Evolutionary conservation across 2,888 invertebrate species (phyloP).

Genomic region (Campaea margaritaria): DNA sequence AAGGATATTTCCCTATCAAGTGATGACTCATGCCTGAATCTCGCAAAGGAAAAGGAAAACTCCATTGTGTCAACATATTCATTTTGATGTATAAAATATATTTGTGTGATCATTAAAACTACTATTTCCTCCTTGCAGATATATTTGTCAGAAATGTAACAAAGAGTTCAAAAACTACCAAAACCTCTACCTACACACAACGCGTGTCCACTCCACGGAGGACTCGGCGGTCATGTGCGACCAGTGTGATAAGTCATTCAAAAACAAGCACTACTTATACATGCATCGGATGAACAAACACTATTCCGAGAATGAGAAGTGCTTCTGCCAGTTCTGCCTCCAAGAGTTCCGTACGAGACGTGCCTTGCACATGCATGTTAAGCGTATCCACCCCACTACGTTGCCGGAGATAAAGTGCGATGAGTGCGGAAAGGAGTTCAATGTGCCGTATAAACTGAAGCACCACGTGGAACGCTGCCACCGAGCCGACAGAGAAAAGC

Average conservation of each 20-base stretch:
- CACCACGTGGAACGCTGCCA: slow-evolving; percentile 73
- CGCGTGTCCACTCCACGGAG: slow-evolving; percentile 74
- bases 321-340: slow-evolving; percentile 75
- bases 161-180: slow-evolving; percentile 81
- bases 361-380: slow-evolving; percentile 76
- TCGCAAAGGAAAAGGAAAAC: too few relatives aligned
- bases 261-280: slow-evolving; percentile 79
- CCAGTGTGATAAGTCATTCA: slow-evolving; percentile 76
- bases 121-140: slow-evolving; percentile 36
- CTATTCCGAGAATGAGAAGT: slow-evolving; percentile 76
- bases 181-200: slow-evolving; percentile 74
- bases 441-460: slow-evolving; percentile 73
- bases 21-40: too few relatives aligned
- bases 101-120: too few relatives aligned
- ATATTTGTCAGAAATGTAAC: slow-evolving; percentile 74
- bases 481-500: slow-evolving; percentile 66
- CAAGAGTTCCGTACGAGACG: slow-evolving; percentile 75
- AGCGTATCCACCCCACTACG: slow-evolving; percentile 70
- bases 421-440: slow-evolving; percentile 72
- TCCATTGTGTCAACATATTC: too few relatives aligned
- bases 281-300: slow-evolving; percentile 82
- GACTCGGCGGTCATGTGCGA: slow-evolving; percentile 75
- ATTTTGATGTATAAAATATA: too few relatives aligned
- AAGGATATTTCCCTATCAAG: too few relatives aligned
- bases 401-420: slow-evolving; percentile 75